Evolutionary conservation across 1,140 invertebrate genomes (phyloP).

Genomic region (Papilio machaon): DNA sequence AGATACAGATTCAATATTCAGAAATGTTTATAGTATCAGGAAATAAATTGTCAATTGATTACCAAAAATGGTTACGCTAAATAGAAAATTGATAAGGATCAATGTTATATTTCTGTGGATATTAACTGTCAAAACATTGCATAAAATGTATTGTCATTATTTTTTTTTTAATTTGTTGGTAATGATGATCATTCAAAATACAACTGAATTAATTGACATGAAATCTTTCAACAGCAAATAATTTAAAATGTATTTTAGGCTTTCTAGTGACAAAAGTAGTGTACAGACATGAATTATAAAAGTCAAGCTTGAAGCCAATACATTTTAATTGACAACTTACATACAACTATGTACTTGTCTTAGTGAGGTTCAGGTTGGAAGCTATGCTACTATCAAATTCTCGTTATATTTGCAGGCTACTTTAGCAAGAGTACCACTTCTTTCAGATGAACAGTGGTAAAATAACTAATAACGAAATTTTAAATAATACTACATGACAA

Average conservation of each 20-base stretch:
- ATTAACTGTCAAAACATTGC: background rate
- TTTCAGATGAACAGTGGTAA: background rate
- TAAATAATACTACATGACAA: background rate
- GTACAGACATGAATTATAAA: background rate
- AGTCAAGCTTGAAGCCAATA: background rate
- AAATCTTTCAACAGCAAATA: background rate
- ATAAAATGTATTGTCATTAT: too few relatives aligned
- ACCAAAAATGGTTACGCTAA: background rate
- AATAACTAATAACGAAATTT: background rate
- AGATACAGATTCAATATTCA: too few relatives aligned
- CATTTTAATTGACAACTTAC: background rate
- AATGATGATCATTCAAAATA: background rate
- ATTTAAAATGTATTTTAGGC: background rate
- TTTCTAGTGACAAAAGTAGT: background rate
- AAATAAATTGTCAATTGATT: background rate
- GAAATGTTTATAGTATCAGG: too few relatives aligned
- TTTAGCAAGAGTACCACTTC: background rate
- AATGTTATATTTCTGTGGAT: background rate
- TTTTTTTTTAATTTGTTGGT: too few relatives aligned
- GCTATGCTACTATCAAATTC: background rate
- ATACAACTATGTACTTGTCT: background rate
- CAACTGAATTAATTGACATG: background rate
- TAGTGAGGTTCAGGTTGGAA: background rate
- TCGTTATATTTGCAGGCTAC: background rate
- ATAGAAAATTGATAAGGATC: background rate